Evolutionary conservation across 2,888 invertebrate species (phyloP), one percentile per base, ranked within the genome.

Genomic region (Acrobasis consociella): DNA sequence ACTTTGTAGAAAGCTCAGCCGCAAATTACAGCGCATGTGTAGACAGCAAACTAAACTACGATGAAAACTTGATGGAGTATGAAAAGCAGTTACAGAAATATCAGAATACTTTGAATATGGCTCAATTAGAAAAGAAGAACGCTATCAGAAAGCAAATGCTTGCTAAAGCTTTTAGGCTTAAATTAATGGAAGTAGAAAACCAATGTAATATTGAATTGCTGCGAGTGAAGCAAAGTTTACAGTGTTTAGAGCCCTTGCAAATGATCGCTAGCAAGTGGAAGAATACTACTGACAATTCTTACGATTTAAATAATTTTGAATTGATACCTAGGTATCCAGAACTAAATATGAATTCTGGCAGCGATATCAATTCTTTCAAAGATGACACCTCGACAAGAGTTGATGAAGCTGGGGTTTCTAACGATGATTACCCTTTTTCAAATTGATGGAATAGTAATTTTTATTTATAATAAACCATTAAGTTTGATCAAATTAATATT

Each of bases 71-170:
- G 9, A 83, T 89, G 62, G 88, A 89, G 77, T 92, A 92, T 68
- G 91, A 91, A 69, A 90, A 88, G 69, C 91, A 91, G 72, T 73
- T 92, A 49, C 83, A 91, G 66, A 89, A 83, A 72, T 91, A 91
- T 71, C 91, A 90, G 72, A 85, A 85, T 60, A 91, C 92, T 2
- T 74, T 91, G 10, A 87, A 86, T 62, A 85, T 89, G 80, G 92
- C 91, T 11, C 91, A 92, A 67, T 79, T 83, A 58, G 91, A 91
- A 69, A 93, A 91, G 75, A 90, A 89, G 67, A 90, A 89, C 71
- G 90, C 89, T 11, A 90, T 91, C 46, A 79, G 88, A 65, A 91
- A 87, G 71, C 86, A 91, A 76, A 91, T 91, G 90, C 72, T 93
- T 31, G 77, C 89, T n/a, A 92, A 91, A 75, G 91, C 89, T 60